Evolutionary conservation across 2,888 invertebrate genomes (phyloP).

Genomic region (Thera obeliscata): DNA sequence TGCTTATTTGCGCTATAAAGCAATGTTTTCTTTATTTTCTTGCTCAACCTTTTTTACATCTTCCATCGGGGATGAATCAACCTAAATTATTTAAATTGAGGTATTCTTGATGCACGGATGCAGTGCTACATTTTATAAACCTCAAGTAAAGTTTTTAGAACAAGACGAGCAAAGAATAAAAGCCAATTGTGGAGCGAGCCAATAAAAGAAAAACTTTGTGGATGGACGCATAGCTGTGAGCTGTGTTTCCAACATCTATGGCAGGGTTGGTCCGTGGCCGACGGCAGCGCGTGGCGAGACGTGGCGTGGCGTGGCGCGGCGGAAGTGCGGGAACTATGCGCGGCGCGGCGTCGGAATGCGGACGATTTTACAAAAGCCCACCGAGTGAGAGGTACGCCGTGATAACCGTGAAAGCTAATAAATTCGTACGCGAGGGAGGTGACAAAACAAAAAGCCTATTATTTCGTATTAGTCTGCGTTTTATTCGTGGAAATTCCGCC

Average conservation of each 20-base stretch:
- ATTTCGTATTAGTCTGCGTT: slow-evolving; percentile 47
- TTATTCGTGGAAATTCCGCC: slow-evolving; percentile 39
- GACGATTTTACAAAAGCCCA: slow-evolving; percentile 75
- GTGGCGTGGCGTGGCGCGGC: slow-evolving; percentile 49
- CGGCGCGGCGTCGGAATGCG: slow-evolving; percentile 68
- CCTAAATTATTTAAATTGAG: slow-evolving; percentile 5
- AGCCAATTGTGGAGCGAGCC: slow-evolving; percentile 49
- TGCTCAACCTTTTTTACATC: slow-evolving; percentile 7
- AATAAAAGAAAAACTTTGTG: slow-evolving; percentile 55
- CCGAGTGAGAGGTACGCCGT: slow-evolving; percentile 72
- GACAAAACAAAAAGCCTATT: slow-evolving; percentile 68
- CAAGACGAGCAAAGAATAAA: slow-evolving; percentile 50
- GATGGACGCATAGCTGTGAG: slow-evolving; percentile 55
- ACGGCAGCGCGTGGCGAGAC: slow-evolving; percentile 34
- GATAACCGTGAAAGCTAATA: slow-evolving; percentile 77
- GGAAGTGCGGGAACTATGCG: slow-evolving; percentile 66
- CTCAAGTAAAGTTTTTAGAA: slow-evolving; percentile 45
- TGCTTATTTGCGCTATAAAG: slow-evolving; percentile 30
- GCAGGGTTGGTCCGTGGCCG: slow-evolving; percentile 57
- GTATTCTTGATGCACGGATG: neutral
- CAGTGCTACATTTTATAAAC: slow-evolving; percentile 17
- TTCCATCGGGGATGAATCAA: slow-evolving; percentile 10
- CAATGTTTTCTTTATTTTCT: slow-evolving; percentile 29
- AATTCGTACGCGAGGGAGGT: slow-evolving; percentile 68
- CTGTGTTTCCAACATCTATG: slow-evolving; percentile 65